Evolutionary conservation across 2,888 invertebrate genomes (phyloP).

Genomic region (Scrobipalpa atriplicella): DNA sequence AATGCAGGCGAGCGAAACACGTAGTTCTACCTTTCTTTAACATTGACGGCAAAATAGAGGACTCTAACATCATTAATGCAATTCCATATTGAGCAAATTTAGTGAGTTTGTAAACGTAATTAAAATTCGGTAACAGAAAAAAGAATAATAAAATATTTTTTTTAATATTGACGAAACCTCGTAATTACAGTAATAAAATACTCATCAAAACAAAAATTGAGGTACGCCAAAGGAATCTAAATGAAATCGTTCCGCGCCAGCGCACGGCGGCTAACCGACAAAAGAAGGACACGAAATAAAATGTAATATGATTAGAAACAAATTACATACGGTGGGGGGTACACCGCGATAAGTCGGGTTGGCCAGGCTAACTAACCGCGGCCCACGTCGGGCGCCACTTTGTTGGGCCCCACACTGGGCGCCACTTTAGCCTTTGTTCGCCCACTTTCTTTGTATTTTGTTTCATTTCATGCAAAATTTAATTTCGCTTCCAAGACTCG

Average conservation of each 20-base stretch:
- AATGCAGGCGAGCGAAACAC: constrained; percentile 27
- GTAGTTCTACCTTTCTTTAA: constrained; percentile 30
- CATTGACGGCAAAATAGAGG: constrained; percentile 20
- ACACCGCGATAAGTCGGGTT: constrained; percentile 58
- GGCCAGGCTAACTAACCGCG: constrained; percentile 69
- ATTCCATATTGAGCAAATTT: neutral
- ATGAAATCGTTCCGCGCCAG: constrained; percentile 30
- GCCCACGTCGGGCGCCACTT: constrained; percentile 31
- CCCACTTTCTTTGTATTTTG: constrained; percentile 80
- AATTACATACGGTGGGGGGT: constrained; percentile 63
- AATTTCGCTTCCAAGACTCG: constrained; percentile 83
- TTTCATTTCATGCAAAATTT: constrained; percentile 82
- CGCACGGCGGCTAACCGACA: constrained; percentile 26
- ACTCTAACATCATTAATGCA: constrained; percentile 5
- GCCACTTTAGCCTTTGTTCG: constrained; percentile 56
- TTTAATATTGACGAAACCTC: constrained; percentile 9
- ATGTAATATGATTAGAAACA: constrained; percentile 79
- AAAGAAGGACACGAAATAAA: constrained; percentile 42
- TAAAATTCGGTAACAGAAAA: neutral
- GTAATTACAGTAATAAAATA: constrained; percentile 24
- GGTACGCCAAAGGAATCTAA: constrained; percentile 27
- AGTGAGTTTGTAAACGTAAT: neutral
- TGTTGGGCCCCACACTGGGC: constrained; percentile 40
- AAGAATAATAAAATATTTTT: neutral
- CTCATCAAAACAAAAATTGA: constrained; percentile 29